A percentile compares a stretch with the other conserved stretches of the same genome.
Evolutionary conservation across 1,140 invertebrate species (phyloP).

Genomic region (Magallana angulata): DNA sequence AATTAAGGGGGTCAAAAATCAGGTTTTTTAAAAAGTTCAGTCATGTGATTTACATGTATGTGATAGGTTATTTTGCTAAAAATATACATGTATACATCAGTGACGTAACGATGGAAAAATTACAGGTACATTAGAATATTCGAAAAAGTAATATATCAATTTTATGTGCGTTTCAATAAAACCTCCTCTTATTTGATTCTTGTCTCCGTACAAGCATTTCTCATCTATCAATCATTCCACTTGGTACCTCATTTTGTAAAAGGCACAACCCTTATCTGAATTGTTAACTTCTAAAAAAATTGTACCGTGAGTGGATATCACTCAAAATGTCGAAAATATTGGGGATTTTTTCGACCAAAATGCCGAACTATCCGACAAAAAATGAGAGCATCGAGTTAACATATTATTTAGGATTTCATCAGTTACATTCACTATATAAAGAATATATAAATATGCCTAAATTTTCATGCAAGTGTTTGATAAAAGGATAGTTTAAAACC

Average conservation of each 20-base stretch:
- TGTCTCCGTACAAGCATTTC: not conserved
- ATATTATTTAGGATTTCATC: no score
- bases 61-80: not conserved
- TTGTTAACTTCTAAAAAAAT: not conserved
- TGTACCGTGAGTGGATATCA: no score
- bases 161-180: not conserved
- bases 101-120: not conserved
- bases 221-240: constrained; percentile 20
- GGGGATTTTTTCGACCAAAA: no score
- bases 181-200: not conserved
- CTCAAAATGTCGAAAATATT: no score
- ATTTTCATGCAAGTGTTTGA: no score
- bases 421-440: no score
- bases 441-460: no score
- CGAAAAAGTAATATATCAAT: not conserved
- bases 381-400: no score
- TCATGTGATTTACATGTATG: not conserved
- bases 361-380: no score
- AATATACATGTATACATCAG: not conserved
- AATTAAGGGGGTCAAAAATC: not conserved
- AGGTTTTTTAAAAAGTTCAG: not conserved
- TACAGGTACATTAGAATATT: not conserved
- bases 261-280: not conserved
- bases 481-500: no score
- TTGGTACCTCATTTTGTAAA: not conserved